Base-by-base conservation (phyloP, 30 jellyfish, hydroid and myxozoan genomes). In the Sanderia malayensis region DNA sequence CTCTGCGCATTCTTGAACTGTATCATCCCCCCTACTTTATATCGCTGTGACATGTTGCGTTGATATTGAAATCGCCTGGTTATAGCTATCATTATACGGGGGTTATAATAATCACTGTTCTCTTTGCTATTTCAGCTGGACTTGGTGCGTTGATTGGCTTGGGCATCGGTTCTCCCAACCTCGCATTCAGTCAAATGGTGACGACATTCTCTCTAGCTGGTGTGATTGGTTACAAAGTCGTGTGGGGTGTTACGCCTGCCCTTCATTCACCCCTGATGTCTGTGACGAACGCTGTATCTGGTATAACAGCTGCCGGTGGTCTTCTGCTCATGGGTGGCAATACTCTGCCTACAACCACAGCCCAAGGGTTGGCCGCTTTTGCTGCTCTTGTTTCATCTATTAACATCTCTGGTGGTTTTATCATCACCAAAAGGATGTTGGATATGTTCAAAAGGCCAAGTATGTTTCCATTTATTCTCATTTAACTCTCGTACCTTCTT, bases 301-400 rank as follows among this genome's bases (percentile, higher is more conserved):
- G 97, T 45, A 88, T 88, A 44, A 88, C 97, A 2, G 97, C 97
- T 17, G 95, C 97, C 21, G 97, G 97, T 1, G 97, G 97, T 4
- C 53, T 88, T 80, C 81, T 88, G 62, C 75, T 88, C 11, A 88
- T 88, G 97, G 97, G 97, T 26, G 97, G 97, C 55, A 91, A 94
- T 1, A 25, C 84, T 49, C 17, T 88, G n/a, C 97, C 97, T 21
- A 45, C 85, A n/a, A 74, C 76, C 21, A 55, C 95, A 2, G 84
- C 97, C 11, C 97, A 88, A 61, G 78, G 67, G 33, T 65, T 88
- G 41, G 97, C 97, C 25, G 95, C 97, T 1, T 58, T 77, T 59
- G 97, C 97, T 41, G 97, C 97, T 17, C 67, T 88, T 0, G 92
- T 88, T 28, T 88, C 97, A 11, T 88, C 97, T 1, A 88, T 88